Evolutionary conservation across 2,113 vertebrate species (phyloP), one percentile per base, ranked within the genome.

Genomic region (Tiliqua scincoides): DNA sequence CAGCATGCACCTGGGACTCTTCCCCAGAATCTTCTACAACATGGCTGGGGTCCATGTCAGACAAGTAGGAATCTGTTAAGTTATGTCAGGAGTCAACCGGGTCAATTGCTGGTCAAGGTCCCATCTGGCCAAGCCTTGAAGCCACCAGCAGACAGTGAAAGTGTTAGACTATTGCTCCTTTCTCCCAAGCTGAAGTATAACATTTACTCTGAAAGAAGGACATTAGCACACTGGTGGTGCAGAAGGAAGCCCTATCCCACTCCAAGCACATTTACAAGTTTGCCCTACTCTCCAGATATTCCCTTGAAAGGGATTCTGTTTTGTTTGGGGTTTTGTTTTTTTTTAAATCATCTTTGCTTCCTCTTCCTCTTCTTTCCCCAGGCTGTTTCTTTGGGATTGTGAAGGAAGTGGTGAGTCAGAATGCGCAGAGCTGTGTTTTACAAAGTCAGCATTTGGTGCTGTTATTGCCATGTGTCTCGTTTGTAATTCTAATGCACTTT

Each of bases 341-440:
- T 57, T 57, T 57, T 7, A 57, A 30, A 68, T 2, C 35, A 40
- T 43, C 73, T 43, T 63, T 62, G 54, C 54, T 61, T 73, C 15
- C 8, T 83, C 25, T 63, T 48, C 37, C 30, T 25, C 20, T 0
- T 84, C 52, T 87, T 85, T 25, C 81, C 88, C 48, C 27, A 85
- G 87, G 67, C 68, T 67, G 11, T 14, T 48, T 48, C 43, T 48
- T 48, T 35, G 54, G 35, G 75, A 81, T 63, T 92, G 84, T 72
- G 67, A 61, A 61, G 68, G 37, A 80, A 86, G 23, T 25, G n/a
- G 30, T 72, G 57, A 80, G 85, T 90, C 65, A 90, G 75, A 85
- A 88, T 86, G 48, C 62, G 71, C 18, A 71, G 20, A 85, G 9
- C 3, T 83, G 52, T 62, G 27, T 20, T 92, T 88, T 88, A 75